Evolutionary conservation across 1,140 invertebrate genomes (phyloP).

Genomic region (Euura saliciscinereae): DNA sequence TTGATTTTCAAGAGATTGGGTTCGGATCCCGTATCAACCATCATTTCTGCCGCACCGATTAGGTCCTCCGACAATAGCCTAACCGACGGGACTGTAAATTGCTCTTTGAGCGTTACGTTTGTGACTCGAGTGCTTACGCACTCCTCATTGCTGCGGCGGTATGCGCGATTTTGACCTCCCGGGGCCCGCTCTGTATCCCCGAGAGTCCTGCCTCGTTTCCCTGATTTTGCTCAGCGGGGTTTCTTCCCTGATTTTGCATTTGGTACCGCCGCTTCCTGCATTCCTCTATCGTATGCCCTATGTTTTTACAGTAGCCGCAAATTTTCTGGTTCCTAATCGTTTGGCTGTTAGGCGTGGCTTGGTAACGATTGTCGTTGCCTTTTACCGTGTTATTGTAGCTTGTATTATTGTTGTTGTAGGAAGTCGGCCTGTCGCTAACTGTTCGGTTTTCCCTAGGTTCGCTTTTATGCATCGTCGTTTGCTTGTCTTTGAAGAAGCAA

Average conservation of each 20-base stretch:
- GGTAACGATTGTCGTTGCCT: conserved; percentile 9
- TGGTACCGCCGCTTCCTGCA: neutral
- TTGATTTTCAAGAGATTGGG: neutral
- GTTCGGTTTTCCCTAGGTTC: too few relatives aligned
- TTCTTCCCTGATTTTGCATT: neutral
- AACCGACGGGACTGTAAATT: too few relatives aligned
- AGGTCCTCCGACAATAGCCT: neutral
- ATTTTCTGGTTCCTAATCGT: too few relatives aligned
- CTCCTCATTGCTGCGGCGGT: too few relatives aligned
- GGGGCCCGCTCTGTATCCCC: neutral
- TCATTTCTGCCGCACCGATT: neutral
- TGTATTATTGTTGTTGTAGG: neutral
- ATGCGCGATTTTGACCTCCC: too few relatives aligned
- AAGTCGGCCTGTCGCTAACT: neutral
- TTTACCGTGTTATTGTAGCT: neutral
- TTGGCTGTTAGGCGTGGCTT: too few relatives aligned
- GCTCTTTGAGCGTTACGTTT: too few relatives aligned
- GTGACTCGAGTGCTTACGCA: too few relatives aligned
- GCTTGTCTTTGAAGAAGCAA: too few relatives aligned
- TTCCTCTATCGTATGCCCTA: neutral
- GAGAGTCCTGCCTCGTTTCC: neutral
- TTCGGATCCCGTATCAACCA: neutral
- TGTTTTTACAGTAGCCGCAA: neutral
- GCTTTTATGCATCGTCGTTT: too few relatives aligned
- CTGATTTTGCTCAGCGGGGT: neutral